Evolutionary conservation across 2,797 vertebrate genomes (phyloP).

Genomic region (Coilia nasus): DNA sequence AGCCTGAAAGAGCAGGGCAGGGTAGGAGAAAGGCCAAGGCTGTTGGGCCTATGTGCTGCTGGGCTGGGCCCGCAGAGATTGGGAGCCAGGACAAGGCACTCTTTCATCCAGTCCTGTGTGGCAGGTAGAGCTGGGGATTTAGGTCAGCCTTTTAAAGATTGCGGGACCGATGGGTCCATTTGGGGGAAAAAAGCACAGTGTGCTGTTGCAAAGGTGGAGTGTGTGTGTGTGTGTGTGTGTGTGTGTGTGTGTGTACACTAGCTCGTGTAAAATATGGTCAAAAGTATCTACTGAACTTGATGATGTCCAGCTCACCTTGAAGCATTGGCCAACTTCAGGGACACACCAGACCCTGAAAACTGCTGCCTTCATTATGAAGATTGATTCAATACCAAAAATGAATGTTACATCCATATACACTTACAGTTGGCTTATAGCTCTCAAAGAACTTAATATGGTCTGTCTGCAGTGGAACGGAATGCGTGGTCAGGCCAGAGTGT

Average conservation of each 20-base stretch:
- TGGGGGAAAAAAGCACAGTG: neutral
- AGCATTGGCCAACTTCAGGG: too few species aligned
- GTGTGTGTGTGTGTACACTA: neutral
- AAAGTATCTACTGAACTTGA: too few species aligned
- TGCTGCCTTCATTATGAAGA: too few species aligned
- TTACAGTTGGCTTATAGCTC: too few species aligned
- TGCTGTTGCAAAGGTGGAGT: neutral
- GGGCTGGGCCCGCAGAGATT: neutral
- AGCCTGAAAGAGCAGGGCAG: constrained; percentile 3
- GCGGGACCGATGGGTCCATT: neutral
- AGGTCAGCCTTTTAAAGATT: neutral
- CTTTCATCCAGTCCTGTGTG: constrained; percentile 12
- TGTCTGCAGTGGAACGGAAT: too few species aligned
- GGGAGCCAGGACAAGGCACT: neutral
- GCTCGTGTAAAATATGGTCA: too few species aligned
- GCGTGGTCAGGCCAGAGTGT: too few species aligned
- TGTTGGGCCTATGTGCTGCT: neutral
- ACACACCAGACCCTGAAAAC: too few species aligned
- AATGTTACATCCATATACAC: too few species aligned
- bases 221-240: neutral
- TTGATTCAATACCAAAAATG: too few species aligned
- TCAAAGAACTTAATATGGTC: too few species aligned
- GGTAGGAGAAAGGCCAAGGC: neutral
- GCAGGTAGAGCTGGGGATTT: constrained; percentile 5
- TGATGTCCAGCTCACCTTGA: too few species aligned